Evolutionary conservation across 2,113 vertebrate genomes (phyloP), one percentile per base, ranked within the genome.

Genomic region (western clawed frog (Xenopus tropicalis)): DNA sequence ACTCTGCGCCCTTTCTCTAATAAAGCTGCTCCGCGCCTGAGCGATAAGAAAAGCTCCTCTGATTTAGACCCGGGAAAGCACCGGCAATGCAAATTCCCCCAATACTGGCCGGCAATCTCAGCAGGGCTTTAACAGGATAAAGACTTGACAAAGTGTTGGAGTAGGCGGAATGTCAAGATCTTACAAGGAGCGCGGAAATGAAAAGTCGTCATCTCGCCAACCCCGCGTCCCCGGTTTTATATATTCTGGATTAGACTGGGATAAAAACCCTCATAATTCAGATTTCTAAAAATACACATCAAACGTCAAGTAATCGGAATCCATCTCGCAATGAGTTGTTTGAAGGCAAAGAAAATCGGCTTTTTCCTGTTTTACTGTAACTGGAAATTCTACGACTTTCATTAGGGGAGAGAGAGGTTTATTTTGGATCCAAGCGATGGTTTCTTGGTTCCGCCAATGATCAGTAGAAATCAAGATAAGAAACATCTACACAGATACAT

Each of bases 51-150:
- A 79, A 71, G 51, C 66, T 24, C 16, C 74, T 69, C 72, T 14
- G 11, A 78, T 77, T 51, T 1, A 76, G 58, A 76, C 1, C 0
- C 42, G n/a, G 21, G 80, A 82, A 82, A 57, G 78, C 80, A 81
- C 73, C 76, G 73, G 71, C 77, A 77, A 86, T 85, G 85, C 65
- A 82, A 80, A 85, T 81, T 68, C 61, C 44, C 44, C 68, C 69
- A 77, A 80, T 56, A 63, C 62, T 72, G 78, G 82, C 80, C 79
- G 70, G 75, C 14, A 51, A 78, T 83, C 81, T 78, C 84, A 85
- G 80, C 77, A 57, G 66, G 85, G 22, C 52, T 83, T 79, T 82
- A 83, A 77, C 77, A 81, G 84, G 81, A 83, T 84, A 80, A 85
- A 83, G 72, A 79, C 74, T 83, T 85, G 71, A 81, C 24, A 61